A percentile compares a stretch with the other conserved stretches of the same genome.
Evolutionary conservation across 2,113 vertebrate genomes (phyloP).

Genomic region (Halichoerus grypus): DNA sequence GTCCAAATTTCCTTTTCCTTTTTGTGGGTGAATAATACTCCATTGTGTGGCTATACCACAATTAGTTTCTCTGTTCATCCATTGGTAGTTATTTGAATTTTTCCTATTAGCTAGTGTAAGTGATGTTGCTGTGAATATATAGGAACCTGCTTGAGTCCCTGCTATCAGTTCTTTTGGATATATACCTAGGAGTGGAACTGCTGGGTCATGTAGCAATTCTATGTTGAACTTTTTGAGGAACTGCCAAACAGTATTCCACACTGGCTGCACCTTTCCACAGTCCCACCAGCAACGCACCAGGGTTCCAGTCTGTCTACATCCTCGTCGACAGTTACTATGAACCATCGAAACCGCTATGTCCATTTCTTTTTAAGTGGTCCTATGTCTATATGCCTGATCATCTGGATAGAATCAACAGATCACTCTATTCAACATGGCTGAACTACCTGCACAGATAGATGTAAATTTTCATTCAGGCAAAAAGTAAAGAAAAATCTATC

Average conservation of each 20-base stretch:
- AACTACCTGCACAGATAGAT: neutral
- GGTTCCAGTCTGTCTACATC: neutral
- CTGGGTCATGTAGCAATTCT: neutral
- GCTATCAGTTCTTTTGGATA: neutral
- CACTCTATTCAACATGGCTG: neutral
- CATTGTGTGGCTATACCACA: neutral
- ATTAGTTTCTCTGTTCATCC: neutral
- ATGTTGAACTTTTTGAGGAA: neutral
- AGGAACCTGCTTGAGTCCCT: neutral
- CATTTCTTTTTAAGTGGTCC: neutral
- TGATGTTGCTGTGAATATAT: neutral
- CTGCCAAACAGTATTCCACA: neutral
- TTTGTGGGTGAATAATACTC: neutral
- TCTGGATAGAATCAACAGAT: neutral
- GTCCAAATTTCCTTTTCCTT: neutral
- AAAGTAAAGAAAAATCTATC: neutral
- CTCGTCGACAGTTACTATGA: neutral
- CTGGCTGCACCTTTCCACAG: neutral
- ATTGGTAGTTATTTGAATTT: neutral
- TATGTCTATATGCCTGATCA: neutral
- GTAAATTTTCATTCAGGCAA: conserved; percentile 9
- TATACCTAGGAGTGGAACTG: neutral
- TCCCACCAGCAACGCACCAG: neutral
- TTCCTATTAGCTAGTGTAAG: neutral
- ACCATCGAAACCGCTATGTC: neutral